phyloP scores from a whole-genome alignment of 2,888 invertebrate species.

The Scaptomyza parva region DNA sequence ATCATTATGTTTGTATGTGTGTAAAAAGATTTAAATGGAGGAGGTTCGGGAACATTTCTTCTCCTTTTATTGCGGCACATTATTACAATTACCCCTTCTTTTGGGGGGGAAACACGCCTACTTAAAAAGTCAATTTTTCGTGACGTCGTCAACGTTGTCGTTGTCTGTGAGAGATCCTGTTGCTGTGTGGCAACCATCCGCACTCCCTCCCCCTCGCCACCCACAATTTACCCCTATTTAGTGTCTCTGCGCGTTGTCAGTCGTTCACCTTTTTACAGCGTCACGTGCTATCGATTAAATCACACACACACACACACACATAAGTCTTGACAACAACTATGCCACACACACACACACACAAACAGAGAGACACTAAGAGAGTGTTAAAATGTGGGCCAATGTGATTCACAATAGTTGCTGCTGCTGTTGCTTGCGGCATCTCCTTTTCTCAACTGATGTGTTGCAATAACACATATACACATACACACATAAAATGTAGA shows the following conservation, averaged over 20 bases:
- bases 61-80: slow-evolving; percentile 64
- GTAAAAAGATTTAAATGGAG: slow-evolving; percentile 21
- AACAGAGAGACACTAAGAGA: slow-evolving; percentile 10
- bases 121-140: slow-evolving; percentile 75
- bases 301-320: slow-evolving; percentile 30
- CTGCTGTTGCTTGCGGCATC: not conserved
- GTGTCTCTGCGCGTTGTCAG: slow-evolving; percentile 57
- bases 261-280: slow-evolving; percentile 83
- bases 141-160: slow-evolving; percentile 57
- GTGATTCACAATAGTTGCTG: slow-evolving; percentile 19
- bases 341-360: slow-evolving; percentile 32
- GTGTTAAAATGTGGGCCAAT: slow-evolving; percentile 56
- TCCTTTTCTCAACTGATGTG: slow-evolving; percentile 1
- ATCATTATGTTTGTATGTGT: not conserved
- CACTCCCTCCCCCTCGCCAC: slow-evolving; percentile 1
- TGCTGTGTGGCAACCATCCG: slow-evolving; percentile 41
- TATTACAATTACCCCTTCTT: slow-evolving; percentile 19
- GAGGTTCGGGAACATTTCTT: slow-evolving; percentile 17
- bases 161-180: slow-evolving; percentile 42
- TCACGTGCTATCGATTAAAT: slow-evolving; percentile 83
- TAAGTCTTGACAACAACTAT: slow-evolving; percentile 18
- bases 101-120: slow-evolving; percentile 37
- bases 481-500: slow-evolving; percentile 54
- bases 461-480: slow-evolving; percentile 11
- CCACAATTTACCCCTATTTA: not conserved